Percentiles rank a stretch among this genome's conserved stretches.
phyloP scores from a whole-genome alignment of 2,797 vertebrate species.

The Anolis apletophallus region DNA sequence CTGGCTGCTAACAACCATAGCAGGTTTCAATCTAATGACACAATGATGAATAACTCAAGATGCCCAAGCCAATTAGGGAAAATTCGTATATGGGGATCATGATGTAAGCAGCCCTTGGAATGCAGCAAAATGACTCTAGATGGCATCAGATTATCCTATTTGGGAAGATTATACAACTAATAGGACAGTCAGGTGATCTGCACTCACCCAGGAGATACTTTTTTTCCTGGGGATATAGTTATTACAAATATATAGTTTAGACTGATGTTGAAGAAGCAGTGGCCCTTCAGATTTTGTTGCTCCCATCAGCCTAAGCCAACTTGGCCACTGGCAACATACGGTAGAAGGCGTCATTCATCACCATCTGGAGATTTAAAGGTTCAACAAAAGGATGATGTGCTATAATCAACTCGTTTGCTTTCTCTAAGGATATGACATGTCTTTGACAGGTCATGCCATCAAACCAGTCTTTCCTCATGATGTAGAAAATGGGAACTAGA shows the following conservation, averaged over 20 bases:
- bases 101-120: slow-evolving; percentile 49
- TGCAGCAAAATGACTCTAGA: slow-evolving; percentile 51
- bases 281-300: neutral
- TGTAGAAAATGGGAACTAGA: too few species aligned
- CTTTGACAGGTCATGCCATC: too few species aligned
- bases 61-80: slow-evolving; percentile 52
- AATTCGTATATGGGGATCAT: slow-evolving; percentile 52
- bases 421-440: too few species aligned
- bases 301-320: too few species aligned
- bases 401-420: too few species aligned
- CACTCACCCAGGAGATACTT: slow-evolving; percentile 23
- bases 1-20: slow-evolving; percentile 66
- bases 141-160: slow-evolving; percentile 48
- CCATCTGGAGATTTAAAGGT: too few species aligned
- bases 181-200: slow-evolving; percentile 28
- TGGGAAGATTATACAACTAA: neutral
- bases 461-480: too few species aligned
- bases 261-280: slow-evolving; percentile 38
- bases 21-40: slow-evolving; percentile 31
- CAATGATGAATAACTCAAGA: slow-evolving; percentile 62
- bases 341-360: too few species aligned
- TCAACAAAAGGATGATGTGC: too few species aligned
- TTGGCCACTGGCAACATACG: too few species aligned
- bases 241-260: slow-evolving; percentile 57
- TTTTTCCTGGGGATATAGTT: slow-evolving; percentile 46